Base-by-base conservation (phyloP, 2,888 invertebrate genomes). In the Dryococelus australis region DNA sequence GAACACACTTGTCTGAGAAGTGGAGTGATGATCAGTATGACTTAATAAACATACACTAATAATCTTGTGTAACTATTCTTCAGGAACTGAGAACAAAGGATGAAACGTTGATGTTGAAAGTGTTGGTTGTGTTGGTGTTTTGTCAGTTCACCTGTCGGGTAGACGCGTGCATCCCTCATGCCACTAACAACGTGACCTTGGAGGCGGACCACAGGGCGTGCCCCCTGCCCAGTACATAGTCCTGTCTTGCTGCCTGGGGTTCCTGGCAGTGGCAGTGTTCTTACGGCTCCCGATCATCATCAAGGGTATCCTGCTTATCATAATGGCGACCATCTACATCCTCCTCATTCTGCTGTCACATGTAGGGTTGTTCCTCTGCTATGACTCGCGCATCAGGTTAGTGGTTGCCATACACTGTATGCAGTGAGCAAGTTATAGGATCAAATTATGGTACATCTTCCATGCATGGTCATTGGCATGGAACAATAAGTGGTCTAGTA, bases 221-320 rank as follows among this genome's bases (percentile, higher is more conserved):
- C 91, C 96, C 97, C 0, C 93, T 98, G 87, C 98, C 98, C 96
- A 98, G 88, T 98, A 98, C 92, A 96, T 98, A 81, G 96, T 97
- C 9, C 93, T 98, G 24, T 97, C 97, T 20, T 97, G 97, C 90
- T 95, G 97, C 87, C 94, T 98, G 90, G 96, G 97, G 86, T 97
- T 97, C 93, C 94, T 98, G 88, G 95, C 97, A 0, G 97, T 98
- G 47, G 96, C 97, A 0, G 95, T 98, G 88, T 98, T 98, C 92
- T 94, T 98, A 86, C 94, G 96, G 89, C 94, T 98, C 86, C 97
- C 98, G 13, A 97, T 98, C 89, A 92, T 97, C 89, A 94, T 97
- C 89, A 98, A 98, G 93, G 95, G 96, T 12, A 93, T 96, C 85
- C 93, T 98, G 43, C 94, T 98, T 86, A 92, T 96, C 5, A 94